Conservation (phyloP, 2,113 vertebrate genomes). For the Gavia stellata region DNA sequence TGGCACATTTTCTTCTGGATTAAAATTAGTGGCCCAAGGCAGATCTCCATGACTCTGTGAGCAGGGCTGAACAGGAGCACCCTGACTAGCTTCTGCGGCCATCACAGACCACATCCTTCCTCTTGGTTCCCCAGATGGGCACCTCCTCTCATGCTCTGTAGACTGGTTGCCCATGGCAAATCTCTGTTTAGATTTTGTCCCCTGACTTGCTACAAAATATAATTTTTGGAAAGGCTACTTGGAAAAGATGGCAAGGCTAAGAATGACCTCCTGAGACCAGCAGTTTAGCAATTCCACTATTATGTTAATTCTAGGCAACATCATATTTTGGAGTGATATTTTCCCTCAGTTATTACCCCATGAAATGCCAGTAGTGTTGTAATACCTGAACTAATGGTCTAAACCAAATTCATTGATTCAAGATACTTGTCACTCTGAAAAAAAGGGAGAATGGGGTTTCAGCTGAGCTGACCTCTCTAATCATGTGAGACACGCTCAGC, state of each 20-base stretch:
- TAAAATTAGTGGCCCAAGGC: background rate
- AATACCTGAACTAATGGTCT: background rate
- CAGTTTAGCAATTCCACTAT: background rate
- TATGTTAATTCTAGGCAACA: background rate
- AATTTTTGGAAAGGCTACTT: background rate
- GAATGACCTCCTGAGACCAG: background rate
- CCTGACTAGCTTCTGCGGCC: background rate
- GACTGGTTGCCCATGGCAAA: background rate
- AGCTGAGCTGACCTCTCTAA: background rate
- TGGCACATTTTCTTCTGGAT: background rate
- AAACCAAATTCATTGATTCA: background rate
- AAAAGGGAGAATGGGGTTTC: background rate
- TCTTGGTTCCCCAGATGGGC: background rate
- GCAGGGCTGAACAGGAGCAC: background rate
- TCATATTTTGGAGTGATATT: background rate
- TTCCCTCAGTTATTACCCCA: background rate
- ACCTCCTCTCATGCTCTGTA: background rate
- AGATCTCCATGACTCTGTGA: background rate
- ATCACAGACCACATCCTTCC: background rate
- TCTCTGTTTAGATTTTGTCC: background rate
- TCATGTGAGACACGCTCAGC: background rate
- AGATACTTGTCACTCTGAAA: background rate
- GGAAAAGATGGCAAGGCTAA: background rate
- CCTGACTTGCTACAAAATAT: background rate
- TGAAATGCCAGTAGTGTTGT: background rate